Evolutionary conservation across 2,113 vertebrate species (phyloP).

Genomic region (Anas platyrhynchos): DNA sequence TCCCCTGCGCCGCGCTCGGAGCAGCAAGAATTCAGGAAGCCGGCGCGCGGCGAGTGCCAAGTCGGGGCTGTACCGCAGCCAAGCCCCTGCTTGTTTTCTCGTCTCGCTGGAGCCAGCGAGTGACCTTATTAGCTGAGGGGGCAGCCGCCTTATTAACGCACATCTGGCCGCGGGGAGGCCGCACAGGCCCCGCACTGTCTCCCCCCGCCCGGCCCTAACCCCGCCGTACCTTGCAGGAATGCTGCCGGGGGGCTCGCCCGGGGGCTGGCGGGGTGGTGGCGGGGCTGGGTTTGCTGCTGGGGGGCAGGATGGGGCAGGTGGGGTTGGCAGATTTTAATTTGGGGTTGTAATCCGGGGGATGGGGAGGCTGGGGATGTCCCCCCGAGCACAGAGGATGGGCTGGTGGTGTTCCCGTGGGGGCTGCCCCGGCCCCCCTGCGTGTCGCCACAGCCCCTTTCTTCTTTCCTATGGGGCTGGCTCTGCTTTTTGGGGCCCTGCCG

Average conservation of each 20-base stretch:
- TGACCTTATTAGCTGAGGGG: conserved; percentile 98
- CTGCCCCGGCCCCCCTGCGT: background rate
- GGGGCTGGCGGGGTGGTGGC: conserved; percentile 57
- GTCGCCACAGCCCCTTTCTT: background rate
- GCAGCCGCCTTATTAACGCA: conserved; percentile 95
- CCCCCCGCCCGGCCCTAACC: conserved; percentile 84
- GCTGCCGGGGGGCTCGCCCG: conserved; percentile 85
- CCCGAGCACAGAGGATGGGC: accelerated
- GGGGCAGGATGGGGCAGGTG: background rate
- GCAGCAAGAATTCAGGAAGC: conserved; percentile 87
- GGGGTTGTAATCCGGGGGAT: background rate
- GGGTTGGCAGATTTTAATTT: background rate
- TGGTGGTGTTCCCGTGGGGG: background rate
- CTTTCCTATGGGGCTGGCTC: background rate
- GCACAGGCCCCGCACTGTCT: conserved; percentile 90
- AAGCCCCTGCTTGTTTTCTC: conserved; percentile 95
- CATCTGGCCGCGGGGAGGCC: conserved; percentile 93
- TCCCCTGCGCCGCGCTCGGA: conserved; percentile 60
- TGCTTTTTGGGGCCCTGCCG: background rate
- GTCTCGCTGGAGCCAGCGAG: conserved; percentile 98
- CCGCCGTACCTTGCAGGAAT: conserved; percentile 91
- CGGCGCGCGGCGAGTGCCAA: conserved; percentile 86
- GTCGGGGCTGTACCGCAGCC: conserved; percentile 89
- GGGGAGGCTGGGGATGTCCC: no score
- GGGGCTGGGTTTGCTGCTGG: background rate